Percentiles rank a stretch among this genome's conserved stretches.
Conservation (phyloP, 2,113 vertebrate species). For the Polypterus bichir region DNA sequence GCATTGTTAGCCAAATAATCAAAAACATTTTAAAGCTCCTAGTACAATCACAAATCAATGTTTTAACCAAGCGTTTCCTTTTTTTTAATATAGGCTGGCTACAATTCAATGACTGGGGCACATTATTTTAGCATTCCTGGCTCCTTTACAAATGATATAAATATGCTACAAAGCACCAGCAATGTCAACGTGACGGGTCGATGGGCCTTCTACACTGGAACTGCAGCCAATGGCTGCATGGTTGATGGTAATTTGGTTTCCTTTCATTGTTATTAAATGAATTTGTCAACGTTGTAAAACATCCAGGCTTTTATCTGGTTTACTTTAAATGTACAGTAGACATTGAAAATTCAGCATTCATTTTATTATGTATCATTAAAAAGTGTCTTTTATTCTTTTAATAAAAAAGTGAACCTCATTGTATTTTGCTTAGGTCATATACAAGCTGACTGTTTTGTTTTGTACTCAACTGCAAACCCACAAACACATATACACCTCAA, state of each 20-base stretch:
- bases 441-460: too few relatives aligned
- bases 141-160: constrained; percentile 8
- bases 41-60: neutral
- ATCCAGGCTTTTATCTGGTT: too few relatives aligned
- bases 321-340: too few relatives aligned
- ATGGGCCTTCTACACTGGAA: constrained; percentile 29
- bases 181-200: constrained; percentile 24
- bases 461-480: too few relatives aligned
- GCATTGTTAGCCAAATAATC: neutral
- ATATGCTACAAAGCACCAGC: constrained; percentile 15
- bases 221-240: constrained; percentile 16
- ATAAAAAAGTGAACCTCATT: too few relatives aligned
- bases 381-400: too few relatives aligned
- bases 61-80: neutral
- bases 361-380: too few relatives aligned
- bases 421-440: too few relatives aligned
- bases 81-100: constrained; percentile 29
- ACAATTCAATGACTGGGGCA: constrained; percentile 21
- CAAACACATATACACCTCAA: too few relatives aligned
- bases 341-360: too few relatives aligned
- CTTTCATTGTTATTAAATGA: neutral
- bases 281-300: neutral
- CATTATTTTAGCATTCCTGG: constrained; percentile 26
- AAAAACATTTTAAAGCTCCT: neutral
- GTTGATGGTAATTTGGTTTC: constrained; percentile 14